Evolutionary conservation across 2,113 vertebrate species (phyloP), one percentile per base, ranked within the genome.

Genomic region (Tachuris rubrigastra): DNA sequence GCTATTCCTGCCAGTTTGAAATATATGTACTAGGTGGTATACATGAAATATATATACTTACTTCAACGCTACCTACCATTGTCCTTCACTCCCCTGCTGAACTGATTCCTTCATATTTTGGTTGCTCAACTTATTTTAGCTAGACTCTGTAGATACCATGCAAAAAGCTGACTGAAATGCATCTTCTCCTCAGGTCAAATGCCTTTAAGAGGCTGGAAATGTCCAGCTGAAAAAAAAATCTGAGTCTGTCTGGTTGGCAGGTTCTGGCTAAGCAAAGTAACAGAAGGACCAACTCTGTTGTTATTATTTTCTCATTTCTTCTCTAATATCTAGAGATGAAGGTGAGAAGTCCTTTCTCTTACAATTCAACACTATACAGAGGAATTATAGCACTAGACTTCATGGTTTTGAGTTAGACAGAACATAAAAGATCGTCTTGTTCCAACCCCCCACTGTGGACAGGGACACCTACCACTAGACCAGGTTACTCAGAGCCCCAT

Each of bases 121-220:
- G 22, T 74, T 87, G 37, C n/a, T 97, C 72, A 95, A 8, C 60
- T 91, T 92, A 59, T 84, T 81, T 90, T 90, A 74, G 37, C 9
- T 59, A 84, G 22, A 47, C 49, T 92, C 63, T 97, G 93, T 81
- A 82, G 94, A 94, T 83, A 79, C 55, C 59, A 68, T 93, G 97
- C 85, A 90, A 21, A 63, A 85, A 75, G 42, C 30, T 87, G 78
- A 85, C 59, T 95, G 85, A 95, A 97, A 95, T 85, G 47, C 80
- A 86, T 87, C 86, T 84, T 94, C 68, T 96, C 60, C 91, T 85
- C n/a, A 84, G 93, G 83, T 95, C 90, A 95, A 96, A 96, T 55
- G 56, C 39, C 93, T 97, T 86, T 88, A 96, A 95, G 87, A 90
- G 93, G 66, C 58, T 95, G 82, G 83, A 73, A 75, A 56, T 89